phyloP scores from a whole-genome alignment of 2,113 vertebrate species.

The Anhinga rufa region DNA sequence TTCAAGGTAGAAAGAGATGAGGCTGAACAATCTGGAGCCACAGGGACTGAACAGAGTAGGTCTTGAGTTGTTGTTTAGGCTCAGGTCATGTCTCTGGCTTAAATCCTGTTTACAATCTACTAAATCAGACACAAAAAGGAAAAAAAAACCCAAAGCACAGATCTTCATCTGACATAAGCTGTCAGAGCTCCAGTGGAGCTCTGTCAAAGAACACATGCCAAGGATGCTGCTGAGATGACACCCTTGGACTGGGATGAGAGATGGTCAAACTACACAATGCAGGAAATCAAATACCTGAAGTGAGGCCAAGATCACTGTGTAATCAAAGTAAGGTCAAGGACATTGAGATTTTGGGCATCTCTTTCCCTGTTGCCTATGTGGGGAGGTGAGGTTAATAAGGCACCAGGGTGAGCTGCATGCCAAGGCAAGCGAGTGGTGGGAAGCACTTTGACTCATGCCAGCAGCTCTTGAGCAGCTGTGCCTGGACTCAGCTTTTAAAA shows the following conservation, averaged over 20 bases:
- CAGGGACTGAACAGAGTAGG: not conserved
- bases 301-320: not conserved
- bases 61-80: not conserved
- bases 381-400: not conserved
- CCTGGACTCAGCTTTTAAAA: not conserved
- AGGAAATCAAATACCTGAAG: not conserved
- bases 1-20: not conserved
- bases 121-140: not conserved
- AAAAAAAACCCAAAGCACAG: not conserved
- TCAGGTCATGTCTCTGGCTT: not conserved
- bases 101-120: not conserved
- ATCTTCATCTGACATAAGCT: not conserved
- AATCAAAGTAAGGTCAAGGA: not conserved
- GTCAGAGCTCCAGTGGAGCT: not conserved
- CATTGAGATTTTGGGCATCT: not conserved
- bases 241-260: not conserved
- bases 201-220: not conserved
- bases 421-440: rapidly evolving
- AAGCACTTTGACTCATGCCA: not conserved
- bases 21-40: not conserved
- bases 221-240: not conserved
- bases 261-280: not conserved
- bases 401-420: not conserved
- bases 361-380: not conserved
- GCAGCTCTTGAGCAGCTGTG: not conserved